Base-by-base conservation (phyloP, 2,888 invertebrate species). In the Hydrotaea diabolus region DNA sequence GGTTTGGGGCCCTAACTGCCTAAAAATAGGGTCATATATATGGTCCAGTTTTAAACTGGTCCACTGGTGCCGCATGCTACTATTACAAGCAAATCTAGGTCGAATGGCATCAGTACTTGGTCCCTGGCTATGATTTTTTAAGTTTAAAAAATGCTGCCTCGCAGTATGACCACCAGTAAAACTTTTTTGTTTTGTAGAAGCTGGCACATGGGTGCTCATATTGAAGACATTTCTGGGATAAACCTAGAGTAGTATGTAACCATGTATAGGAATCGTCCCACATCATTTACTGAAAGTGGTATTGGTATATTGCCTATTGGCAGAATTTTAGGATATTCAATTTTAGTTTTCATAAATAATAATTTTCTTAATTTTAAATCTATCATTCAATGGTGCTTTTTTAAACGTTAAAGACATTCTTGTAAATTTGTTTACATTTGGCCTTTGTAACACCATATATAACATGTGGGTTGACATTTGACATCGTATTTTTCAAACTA, bases 261-360 rank as follows among this genome's bases (percentile, higher is more conserved):
- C 59, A 86, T 73, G 23, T 81, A 83, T 59, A 85, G 55, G 75
- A 82, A 82, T 76, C 82, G 53, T 57, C 77, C 73, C 19, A 80
- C 66, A 66, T 82, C 73, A 23, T 75, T 77, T 73, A 53, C 57
- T 39, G 74, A 49, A 62, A 19, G 17, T 64, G 82, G 79, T 23
- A 66, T 23, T 57, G 82, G 77, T n/a, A 81, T 79, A 2, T 80
- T n/a, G n/a, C 53, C 31, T 46, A 82, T 82, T 43, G 77, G 80
- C 55, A 77, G 26, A 4, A 82, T 59, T 64, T 85, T 85, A 31
- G 69, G 46, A 26, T 66, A 83, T 59, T 80, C 79, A 11, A 85
- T 79, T 49, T 77, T 31, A 15, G 80, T 77, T 77, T 69, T 23
- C 59, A 66, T 72, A 64, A 80, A 80, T 64, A 64, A 39, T 39